Evolutionary conservation across 2,888 invertebrate genomes (phyloP), one percentile per base, ranked within the genome.

Genomic region (Petrolisthes cinctipes): DNA sequence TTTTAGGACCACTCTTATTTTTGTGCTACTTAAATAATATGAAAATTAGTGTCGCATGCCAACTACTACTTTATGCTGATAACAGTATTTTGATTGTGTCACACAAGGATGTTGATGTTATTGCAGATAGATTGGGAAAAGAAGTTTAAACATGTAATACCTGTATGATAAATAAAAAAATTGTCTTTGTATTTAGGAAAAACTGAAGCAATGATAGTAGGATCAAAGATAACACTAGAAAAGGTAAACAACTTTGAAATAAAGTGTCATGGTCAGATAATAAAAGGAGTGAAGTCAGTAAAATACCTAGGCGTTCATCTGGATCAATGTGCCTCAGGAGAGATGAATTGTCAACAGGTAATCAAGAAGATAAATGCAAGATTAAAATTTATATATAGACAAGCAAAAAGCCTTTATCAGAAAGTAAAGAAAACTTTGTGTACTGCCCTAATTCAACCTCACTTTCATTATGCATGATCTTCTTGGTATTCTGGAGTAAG

Each of bases 241-340:
- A 37, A 20, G 53, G 53, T 76, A 51, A n/a, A n/a, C n/a, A n/a
- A n/a, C n/a, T n/a, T n/a, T n/a, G n/a, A n/a, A n/a, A n/a, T n/a
- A n/a, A n/a, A 76, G 51, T 75, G 75, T 75, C 23, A 76, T 76
- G 17, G 53, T 51, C 76, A 76, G 53, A 17, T 51, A 76, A 76
- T 76, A 76, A 14, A 76, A 76, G 76, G 76, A 76, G 76, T 76
- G 17, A 76, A 76, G 53, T 76, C 76, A 51, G 76, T 76, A 14
- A 76, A 76, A 4, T 76, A 76, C 17, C 17, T n/a, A 17, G 76
- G 76, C 51, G 14, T 76, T n/a, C 5, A 76, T 76, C 53, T 76
- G 17, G 76, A 76, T 51, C 76, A 76, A 76, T 4, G 53, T 76
- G 51, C 76, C 76, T 11, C 76, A 53, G 76, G 53, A 17, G 17